A percentile compares a stretch with the other conserved stretches of the same genome.
These are phyloP conservation scores for Polydrusus tereticollis DNA, from an alignment of 2,888 invertebrate genomes.

Conservation along the genomic window DNA sequence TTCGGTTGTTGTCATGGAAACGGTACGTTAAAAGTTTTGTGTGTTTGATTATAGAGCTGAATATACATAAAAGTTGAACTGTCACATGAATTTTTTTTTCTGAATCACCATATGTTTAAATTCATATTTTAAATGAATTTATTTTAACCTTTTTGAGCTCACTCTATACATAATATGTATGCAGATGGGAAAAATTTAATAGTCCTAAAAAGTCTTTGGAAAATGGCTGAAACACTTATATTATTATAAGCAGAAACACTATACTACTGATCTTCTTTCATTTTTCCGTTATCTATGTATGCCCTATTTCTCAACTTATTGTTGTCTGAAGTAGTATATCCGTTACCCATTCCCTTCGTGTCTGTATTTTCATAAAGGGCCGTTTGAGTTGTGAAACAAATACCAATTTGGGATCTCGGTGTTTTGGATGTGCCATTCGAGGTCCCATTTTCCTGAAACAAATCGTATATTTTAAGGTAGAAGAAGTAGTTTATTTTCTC, in stretches of 20 bases:
- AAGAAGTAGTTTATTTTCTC: no score
- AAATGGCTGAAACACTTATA: slow-evolving; percentile 13
- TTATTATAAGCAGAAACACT: neutral
- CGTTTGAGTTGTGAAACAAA: slow-evolving; percentile 64
- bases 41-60: no score
- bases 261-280: neutral
- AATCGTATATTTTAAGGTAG: neutral
- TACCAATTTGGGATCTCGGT: slow-evolving; percentile 58
- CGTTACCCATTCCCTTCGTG: slow-evolving; percentile 67
- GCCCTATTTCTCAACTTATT: slow-evolving; percentile 68
- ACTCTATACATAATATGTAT: neutral
- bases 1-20: no score
- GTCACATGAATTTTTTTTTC: no score
- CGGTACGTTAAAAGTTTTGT: no score
- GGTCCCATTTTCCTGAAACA: slow-evolving; percentile 31
- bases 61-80: no score
- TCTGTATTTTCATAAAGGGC: slow-evolving; percentile 64
- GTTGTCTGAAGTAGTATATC: slow-evolving; percentile 68
- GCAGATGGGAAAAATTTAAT: neutral
- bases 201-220: slow-evolving; percentile 8
- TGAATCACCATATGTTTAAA: no score
- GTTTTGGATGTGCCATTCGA: slow-evolving; percentile 7
- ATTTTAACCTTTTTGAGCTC: neutral
- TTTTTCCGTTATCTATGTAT: slow-evolving; percentile 63
- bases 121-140: neutral